Evolutionary conservation across 2,888 invertebrate species (phyloP), one percentile per base, ranked within the genome.

Genomic region (Julus scandinavius): DNA sequence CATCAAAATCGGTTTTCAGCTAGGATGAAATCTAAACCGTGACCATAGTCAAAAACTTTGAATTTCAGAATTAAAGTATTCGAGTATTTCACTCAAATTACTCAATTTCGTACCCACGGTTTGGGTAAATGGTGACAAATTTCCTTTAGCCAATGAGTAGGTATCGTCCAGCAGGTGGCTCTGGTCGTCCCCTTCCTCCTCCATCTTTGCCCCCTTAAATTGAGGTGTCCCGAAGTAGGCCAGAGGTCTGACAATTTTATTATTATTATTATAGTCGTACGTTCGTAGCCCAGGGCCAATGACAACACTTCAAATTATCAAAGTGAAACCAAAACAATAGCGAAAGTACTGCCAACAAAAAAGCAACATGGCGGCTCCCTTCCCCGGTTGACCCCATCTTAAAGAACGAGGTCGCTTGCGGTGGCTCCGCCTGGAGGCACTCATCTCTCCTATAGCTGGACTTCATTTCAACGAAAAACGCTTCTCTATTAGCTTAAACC

Each of bases 271-370:
- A n/a, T 17, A n/a, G 58, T 15, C 58, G 58, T 58, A 58, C 58
- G 58, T 58, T 58, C 58, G 58, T 58, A n/a, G 58, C 58, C 58
- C 58, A 5, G 58, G 58, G 58, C 58, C 58, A 58, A 58, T 58
- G 58, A 58, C 58, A 58, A 58, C 58, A 58, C 58, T 58, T 17
- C 17, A 17, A 58, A 58, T 58, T 58, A 58, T 58, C 58, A 58
- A 58, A 58, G 58, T 58, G 58, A 58, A 58, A 58, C 58, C 58
- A 58, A 58, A 58, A 58, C 58, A 58, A 58, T 58, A 17, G 58
- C 58, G 17, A 58, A n/a, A 58, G 58, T 58, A 17, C n/a, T 1
- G 17, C 6, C 15, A 54, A 54, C 11, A 54, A 15, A 58, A 58
- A 58, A 58, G 17, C 15, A 58, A 58, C 15, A 58, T 58, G 58